Conservation (phyloP, 2,888 invertebrate genomes). For the Bellardia pandia region DNA sequence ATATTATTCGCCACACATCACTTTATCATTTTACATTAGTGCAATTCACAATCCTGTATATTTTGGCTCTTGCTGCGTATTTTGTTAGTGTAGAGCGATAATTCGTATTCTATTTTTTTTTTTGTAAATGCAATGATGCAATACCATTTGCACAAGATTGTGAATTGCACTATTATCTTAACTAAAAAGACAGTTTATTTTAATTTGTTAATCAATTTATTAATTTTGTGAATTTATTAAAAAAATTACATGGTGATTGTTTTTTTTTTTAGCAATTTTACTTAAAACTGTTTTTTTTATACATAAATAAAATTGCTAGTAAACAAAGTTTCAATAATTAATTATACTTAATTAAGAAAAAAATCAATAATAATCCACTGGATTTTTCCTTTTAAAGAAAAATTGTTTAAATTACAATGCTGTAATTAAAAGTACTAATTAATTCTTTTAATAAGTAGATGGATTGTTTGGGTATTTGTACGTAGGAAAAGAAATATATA, state of each 20-base stretch:
- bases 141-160: too few relatives aligned
- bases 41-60: too few relatives aligned
- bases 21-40: too few relatives aligned
- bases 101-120: too few relatives aligned
- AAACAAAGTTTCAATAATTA: constrained; percentile 35
- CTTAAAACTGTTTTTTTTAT: constrained; percentile 47
- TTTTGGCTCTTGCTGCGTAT: too few relatives aligned
- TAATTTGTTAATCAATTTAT: constrained; percentile 64
- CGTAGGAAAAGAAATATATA: constrained; percentile 37
- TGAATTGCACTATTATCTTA: not conserved
- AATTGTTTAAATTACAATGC: constrained; percentile 32
- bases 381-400: not conserved
- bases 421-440: constrained; percentile 25
- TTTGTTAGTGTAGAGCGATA: too few relatives aligned
- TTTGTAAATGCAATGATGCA: too few relatives aligned
- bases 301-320: constrained; percentile 47
- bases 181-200: not conserved
- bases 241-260: constrained; percentile 62
- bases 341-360: constrained; percentile 42
- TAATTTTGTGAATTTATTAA: constrained; percentile 58
- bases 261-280: constrained; percentile 53
- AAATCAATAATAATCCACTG: constrained; percentile 16
- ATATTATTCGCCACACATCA: too few relatives aligned
- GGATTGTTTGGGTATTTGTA: constrained; percentile 48
- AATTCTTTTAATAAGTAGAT: constrained; percentile 14